phyloP scores from a whole-genome alignment of 2,797 vertebrate species.

The Bradypodion pumilum region DNA sequence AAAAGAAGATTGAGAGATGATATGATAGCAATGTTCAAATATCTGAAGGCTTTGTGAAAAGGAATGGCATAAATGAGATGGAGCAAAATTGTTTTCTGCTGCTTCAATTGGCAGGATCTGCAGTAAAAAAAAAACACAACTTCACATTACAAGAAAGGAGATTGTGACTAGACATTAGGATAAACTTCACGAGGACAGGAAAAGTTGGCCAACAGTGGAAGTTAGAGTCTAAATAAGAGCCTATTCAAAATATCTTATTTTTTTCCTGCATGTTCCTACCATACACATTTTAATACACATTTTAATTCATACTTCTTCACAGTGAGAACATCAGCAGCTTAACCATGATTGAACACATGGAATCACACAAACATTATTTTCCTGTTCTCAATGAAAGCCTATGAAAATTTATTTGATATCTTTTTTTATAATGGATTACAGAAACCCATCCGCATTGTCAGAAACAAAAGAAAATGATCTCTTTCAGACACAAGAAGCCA shows the following conservation, averaged over 20 bases:
- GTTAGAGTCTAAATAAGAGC: background rate
- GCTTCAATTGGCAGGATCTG: no score
- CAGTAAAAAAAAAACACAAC: no score
- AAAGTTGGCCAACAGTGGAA: no score
- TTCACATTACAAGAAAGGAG: no score
- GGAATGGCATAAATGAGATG: no score
- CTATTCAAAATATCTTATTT: background rate
- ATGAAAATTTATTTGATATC: constrained; percentile 5
- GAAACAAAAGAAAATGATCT: constrained; percentile 53
- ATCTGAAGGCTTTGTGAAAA: no score
- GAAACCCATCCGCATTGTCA: constrained; percentile 38
- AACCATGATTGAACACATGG: background rate
- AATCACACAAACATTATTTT: background rate
- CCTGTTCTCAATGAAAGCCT: background rate
- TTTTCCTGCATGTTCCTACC: background rate
- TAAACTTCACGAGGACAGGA: no score
- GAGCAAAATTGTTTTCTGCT: no score
- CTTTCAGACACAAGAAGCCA: constrained; percentile 40
- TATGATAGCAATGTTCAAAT: no score
- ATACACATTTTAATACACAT: background rate
- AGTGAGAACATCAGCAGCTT: background rate
- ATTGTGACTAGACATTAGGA: no score
- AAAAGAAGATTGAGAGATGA: no score
- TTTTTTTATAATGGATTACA: constrained; percentile 53
- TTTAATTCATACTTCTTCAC: background rate